Conservation (phyloP, 92 coral and sea anemone species). For the Heliopora coerulea region DNA sequence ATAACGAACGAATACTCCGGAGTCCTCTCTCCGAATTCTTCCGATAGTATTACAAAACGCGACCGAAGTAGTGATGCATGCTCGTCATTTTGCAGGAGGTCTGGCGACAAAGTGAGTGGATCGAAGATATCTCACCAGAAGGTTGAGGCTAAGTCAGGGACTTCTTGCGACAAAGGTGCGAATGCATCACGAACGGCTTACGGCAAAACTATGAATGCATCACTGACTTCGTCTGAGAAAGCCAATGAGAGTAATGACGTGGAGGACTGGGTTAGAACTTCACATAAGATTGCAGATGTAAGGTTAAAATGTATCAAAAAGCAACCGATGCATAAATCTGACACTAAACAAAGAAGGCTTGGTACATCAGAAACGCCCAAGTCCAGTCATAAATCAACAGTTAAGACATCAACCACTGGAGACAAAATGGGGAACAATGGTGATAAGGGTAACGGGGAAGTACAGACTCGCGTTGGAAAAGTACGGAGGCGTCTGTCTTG, state of each 20-base stretch:
- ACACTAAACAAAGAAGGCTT: not conserved
- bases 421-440: not conserved
- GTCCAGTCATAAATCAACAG: conserved; percentile 55
- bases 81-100: not conserved
- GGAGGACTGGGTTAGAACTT: not conserved
- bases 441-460: not conserved
- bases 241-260: not conserved
- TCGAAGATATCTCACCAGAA: not conserved
- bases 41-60: not conserved
- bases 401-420: not conserved
- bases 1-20: not conserved
- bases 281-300: not conserved
- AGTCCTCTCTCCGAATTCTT: not conserved
- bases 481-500: conserved; percentile 22
- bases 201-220: not conserved
- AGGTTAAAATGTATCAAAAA: too few species aligned
- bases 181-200: not conserved
- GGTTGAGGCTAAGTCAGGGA: not conserved
- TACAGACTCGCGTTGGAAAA: not conserved
- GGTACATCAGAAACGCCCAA: conserved; percentile 54
- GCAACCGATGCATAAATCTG: too few species aligned
- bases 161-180: conserved; percentile 4
- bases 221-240: not conserved
- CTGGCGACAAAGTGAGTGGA: not conserved
- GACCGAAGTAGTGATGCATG: not conserved